Base-by-base conservation (phyloP, 2,113 vertebrate genomes). In the Delphinus delphis region DNA sequence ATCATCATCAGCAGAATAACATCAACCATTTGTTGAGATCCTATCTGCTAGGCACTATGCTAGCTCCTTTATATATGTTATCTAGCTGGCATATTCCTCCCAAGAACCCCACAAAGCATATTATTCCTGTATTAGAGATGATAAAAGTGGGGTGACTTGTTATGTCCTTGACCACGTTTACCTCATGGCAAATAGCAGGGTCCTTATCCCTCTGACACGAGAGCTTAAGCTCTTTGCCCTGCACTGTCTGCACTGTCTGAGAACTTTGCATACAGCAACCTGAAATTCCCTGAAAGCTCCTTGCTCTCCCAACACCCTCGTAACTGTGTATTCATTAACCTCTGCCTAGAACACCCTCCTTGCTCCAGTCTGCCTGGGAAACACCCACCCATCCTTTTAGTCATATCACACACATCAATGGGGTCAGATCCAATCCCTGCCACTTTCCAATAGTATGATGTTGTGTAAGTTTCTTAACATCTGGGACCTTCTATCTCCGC, bases 1-100 rank as follows among this genome's bases (percentile, higher is more conserved):
- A 0, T 65, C 9, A 0, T 8, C 23, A 2, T 3, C 25, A 6
- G 26, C 25, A 5, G 63, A 63, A 0, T 28, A 15, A 26, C 9
- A 20, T 53, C 25, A 11, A 8, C 38, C 3, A 2, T 80, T 47
- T 8, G 28, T 8, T 60, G 47, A 86, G 58, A n/a, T 31, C 44
- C 33, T 23, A 0, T 31, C 20, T 38, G 63, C 21, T 33, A 8
- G 63, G 25, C 9, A 13, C 65, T 25, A 28, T 6, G 0, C 50
- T 26, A 2, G 36, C 38, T 74, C 12, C 28, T 82, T 38, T 70
- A 26, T 20, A 2, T 62, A 7, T 12, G 17, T 25, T 9, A 28
- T 47, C 36, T 60, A 8, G 5, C 26, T 80, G 33, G 33, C 33
- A 25, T 62, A 14, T 18, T 74, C 65, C 25, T 76, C 9, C 38